Base-by-base conservation (phyloP, 2,113 vertebrate species). In the Mus musculus region DNA sequence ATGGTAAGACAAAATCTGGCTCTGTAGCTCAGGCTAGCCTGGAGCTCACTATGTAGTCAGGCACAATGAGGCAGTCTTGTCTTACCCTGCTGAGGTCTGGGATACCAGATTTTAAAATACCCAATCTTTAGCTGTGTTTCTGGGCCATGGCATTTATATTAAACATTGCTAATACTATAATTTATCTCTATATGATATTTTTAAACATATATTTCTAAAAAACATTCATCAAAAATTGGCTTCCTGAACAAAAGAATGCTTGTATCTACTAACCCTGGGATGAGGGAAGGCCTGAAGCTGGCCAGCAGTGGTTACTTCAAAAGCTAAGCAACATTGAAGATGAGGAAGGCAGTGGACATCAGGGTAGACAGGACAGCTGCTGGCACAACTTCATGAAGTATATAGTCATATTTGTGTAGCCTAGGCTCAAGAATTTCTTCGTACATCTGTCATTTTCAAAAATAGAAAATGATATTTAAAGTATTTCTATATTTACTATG, bases 261-360 rank as follows among this genome's bases (percentile, higher is more conserved):
- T 69, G 24, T 4, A 49, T 12, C 0, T 54, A n/a, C 5, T 4
- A 49, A 2, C 20, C 67, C 2, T 49, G 19, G 13, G 7, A 3
- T 30, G n/a, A 26, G 39, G 33, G 3, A 30, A 5, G 20, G 7
- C 17, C 22, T 12, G 14, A 17, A 5, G 8, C 33, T 9, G 26
- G 26, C 11, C 28, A 26, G 42, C 30, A 46, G 33, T 11, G 7
- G 17, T 20, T 87, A 2, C 19, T 71, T 20, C 30, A 52, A 24
- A 12, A 56, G 12, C 7, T 39, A 52, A 10, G 20, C 7, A 61
- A 54, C 2, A 30, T 0, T n/a, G 5, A 2, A 24, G 3, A 17
- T 20, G 3, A 36, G n/a, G 52, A 86, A 61, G 14, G 3, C 39
- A 46, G 0, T 49, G 4, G 1, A 14, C 2, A 3, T 39, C 10